These are phyloP conservation scores for Malachius bipustulatus DNA, from an alignment of 2,888 invertebrate genomes.

Conservation along the genomic window DNA sequence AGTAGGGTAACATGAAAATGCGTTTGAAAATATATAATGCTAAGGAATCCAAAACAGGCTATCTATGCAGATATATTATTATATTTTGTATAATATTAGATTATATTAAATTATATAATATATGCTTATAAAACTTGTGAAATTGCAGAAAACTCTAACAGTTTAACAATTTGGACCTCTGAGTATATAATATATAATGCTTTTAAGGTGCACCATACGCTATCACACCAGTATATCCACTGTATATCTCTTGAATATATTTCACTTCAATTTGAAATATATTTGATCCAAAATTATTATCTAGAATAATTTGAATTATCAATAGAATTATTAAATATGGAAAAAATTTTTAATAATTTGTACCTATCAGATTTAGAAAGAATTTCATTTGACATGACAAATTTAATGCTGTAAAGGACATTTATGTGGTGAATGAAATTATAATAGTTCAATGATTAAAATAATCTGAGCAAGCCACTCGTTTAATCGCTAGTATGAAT, in stretches of 20 bases:
- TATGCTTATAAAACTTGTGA: constrained; percentile 40
- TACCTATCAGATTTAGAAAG: too few species aligned
- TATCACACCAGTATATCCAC: constrained; percentile 36
- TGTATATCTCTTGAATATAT: constrained; percentile 19
- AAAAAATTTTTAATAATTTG: too few species aligned
- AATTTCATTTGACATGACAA: too few species aligned
- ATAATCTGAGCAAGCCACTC: too few species aligned
- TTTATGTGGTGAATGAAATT: not conserved
- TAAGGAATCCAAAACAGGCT: constrained; percentile 35
- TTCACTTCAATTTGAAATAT: not conserved
- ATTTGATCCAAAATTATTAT: constrained; percentile 1
- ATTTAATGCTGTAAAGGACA: too few species aligned
- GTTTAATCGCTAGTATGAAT: too few species aligned
- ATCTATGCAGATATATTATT: constrained; percentile 34
- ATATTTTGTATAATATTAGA: constrained; percentile 31
- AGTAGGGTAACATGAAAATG: constrained; percentile 38
- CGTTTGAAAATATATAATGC: constrained; percentile 36
- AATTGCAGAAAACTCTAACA: constrained; percentile 40
- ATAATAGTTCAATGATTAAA: not conserved
- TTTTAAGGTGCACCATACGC: constrained; percentile 37
- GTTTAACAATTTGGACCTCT: constrained; percentile 40
- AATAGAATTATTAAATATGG: too few species aligned
- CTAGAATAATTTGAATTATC: not conserved
- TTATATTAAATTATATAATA: constrained; percentile 34
- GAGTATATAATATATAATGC: constrained; percentile 33